Percentiles rank a stretch among this genome's conserved stretches.
phyloP scores from a whole-genome alignment of 2,888 invertebrate species.

The Griposia aprilina region DNA sequence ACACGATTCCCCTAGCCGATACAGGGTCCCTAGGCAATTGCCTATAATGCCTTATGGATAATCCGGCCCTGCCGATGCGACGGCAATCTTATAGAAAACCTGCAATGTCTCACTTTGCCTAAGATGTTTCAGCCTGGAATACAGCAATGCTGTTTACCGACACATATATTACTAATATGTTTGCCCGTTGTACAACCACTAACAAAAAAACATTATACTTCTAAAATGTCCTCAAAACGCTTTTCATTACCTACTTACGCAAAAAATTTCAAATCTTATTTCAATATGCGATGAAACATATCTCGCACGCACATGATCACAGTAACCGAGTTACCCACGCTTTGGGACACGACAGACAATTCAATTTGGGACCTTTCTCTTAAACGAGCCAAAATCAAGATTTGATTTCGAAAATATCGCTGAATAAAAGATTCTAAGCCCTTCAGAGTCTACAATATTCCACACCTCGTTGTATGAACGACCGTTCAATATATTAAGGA shows the following conservation, averaged over 20 bases:
- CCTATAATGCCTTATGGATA: too few relatives aligned
- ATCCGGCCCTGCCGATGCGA: too few relatives aligned
- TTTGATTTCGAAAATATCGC: constrained; percentile 66
- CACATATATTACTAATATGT: background rate
- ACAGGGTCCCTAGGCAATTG: too few relatives aligned
- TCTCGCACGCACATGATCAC: constrained; percentile 39
- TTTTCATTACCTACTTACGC: background rate
- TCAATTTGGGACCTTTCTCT: constrained; percentile 67
- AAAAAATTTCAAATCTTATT: constrained; percentile 15
- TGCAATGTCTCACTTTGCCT: background rate
- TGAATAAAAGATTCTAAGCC: constrained; percentile 39
- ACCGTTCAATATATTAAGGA: background rate
- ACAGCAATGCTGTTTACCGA: too few relatives aligned
- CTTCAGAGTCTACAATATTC: constrained; percentile 40
- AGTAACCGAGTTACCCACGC: constrained; percentile 39
- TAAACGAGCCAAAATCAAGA: constrained; percentile 70
- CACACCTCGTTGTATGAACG: background rate
- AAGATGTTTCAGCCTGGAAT: background rate
- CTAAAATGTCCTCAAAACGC: background rate
- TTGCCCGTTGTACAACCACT: too few relatives aligned
- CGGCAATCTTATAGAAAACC: background rate
- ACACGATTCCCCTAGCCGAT: too few relatives aligned
- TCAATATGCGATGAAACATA: constrained; percentile 45
- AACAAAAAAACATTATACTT: background rate
- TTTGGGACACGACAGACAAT: constrained; percentile 54